phyloP scores from a whole-genome alignment of 2,888 invertebrate genomes.

The Plebejus melissa region DNA sequence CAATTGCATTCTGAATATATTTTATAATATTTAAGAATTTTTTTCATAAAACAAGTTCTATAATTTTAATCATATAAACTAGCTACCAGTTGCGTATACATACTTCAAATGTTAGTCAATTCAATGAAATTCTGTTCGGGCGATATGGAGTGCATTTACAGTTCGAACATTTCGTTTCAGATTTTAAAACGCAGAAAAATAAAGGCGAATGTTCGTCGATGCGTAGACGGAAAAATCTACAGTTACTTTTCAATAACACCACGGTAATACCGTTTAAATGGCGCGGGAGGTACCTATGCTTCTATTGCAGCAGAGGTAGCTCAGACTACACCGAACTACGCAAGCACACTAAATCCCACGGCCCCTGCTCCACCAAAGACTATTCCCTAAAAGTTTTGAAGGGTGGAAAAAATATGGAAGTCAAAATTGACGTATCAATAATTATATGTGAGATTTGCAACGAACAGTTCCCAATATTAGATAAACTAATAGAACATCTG shows the following conservation, averaged over 20 bases:
- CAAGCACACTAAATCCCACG: conserved; percentile 63
- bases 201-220: conserved; percentile 65
- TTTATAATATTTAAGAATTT: conserved; percentile 26
- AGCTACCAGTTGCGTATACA: neutral
- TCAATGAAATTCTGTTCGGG: neutral
- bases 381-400: conserved; percentile 66
- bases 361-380: conserved; percentile 59
- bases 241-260: conserved; percentile 68
- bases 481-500: conserved; percentile 57
- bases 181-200: conserved; percentile 59
- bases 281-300: conserved; percentile 71
- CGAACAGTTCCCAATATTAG: conserved; percentile 47
- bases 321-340: conserved; percentile 55
- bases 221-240: conserved; percentile 65
- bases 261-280: conserved; percentile 71
- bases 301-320: conserved; percentile 66
- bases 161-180: conserved; percentile 54
- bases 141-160: conserved; percentile 66
- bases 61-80: neutral
- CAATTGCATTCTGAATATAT: neutral
- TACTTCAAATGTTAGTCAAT: neutral
- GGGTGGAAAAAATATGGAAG: conserved; percentile 70
- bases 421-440: conserved; percentile 66
- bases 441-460: conserved; percentile 60
- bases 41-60: neutral